phyloP scores from a whole-genome alignment of 2,888 invertebrate genomes.

The Idaea dimidiata region DNA sequence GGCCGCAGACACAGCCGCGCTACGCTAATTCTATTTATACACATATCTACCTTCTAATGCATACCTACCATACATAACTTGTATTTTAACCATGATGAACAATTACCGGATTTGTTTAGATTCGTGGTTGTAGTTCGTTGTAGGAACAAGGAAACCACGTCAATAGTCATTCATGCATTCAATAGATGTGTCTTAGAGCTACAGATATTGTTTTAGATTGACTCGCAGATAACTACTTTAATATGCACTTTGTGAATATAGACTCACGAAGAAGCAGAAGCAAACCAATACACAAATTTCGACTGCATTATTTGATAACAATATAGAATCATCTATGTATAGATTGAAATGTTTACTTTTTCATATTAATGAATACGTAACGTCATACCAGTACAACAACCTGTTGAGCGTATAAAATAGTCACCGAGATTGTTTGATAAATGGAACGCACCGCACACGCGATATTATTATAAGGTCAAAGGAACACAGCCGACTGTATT shows the following conservation, averaged over 20 bases:
- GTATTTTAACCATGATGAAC: constrained; percentile 55
- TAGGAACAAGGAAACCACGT: neutral
- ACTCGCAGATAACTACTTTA: no score
- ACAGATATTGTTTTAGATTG: neutral
- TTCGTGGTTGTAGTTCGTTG: neutral
- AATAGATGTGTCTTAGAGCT: neutral
- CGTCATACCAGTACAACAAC: neutral
- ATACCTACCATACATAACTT: constrained; percentile 47
- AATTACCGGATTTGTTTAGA: neutral
- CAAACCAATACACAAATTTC: neutral
- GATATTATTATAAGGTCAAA: constrained; percentile 1
- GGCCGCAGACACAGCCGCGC: constrained; percentile 74
- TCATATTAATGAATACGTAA: neutral
- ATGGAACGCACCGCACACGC: neutral
- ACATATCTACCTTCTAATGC: constrained; percentile 15
- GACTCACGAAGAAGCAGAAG: no score
- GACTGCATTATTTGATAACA: neutral
- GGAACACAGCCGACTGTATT: neutral
- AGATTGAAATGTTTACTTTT: neutral
- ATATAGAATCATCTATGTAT: neutral
- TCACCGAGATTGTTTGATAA: neutral
- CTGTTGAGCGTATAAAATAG: neutral
- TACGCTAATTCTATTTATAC: constrained; percentile 76
- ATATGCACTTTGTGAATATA: no score
- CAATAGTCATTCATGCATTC: neutral